Percentiles rank a stretch among this genome's conserved stretches.
Conservation (phyloP, 2,797 vertebrate genomes). For the Tarsius wallacei region DNA sequence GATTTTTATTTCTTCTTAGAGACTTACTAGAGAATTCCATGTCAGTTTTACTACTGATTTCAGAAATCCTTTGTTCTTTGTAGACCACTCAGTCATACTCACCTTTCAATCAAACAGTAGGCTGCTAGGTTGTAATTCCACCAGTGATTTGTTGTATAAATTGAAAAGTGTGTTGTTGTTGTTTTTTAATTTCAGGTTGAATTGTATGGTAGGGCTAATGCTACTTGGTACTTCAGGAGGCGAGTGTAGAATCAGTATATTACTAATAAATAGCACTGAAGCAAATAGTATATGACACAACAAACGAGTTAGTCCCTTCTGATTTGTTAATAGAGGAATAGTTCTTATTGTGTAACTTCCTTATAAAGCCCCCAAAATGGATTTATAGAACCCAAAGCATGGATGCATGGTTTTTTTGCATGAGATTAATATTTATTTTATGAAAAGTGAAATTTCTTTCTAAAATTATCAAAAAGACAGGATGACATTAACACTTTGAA, state of each 20-base stretch:
- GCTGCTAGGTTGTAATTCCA: background rate
- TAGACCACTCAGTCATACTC: background rate
- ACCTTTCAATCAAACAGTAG: background rate
- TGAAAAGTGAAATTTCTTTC: conserved; percentile 45
- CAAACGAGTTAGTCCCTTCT: conserved; percentile 2
- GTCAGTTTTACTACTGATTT: conserved; percentile 53
- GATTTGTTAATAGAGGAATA: conserved; percentile 43
- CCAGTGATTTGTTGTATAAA: background rate
- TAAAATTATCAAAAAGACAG: conserved; percentile 14
- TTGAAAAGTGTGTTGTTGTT: conserved; percentile 34
- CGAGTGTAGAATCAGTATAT: background rate
- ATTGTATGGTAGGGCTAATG: background rate
- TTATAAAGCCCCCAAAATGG: conserved; percentile 23
- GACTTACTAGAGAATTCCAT: background rate
- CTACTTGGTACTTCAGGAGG: background rate
- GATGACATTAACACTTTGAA: conserved; percentile 37
- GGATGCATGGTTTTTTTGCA: conserved; percentile 21
- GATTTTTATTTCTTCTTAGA: conserved; percentile 45
- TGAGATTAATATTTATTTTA: conserved; percentile 55
- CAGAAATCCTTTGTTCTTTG: conserved; percentile 13
- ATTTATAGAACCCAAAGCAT: background rate
- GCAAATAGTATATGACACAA: background rate
- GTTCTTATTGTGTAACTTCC: conserved; percentile 42
- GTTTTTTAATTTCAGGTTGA: background rate
- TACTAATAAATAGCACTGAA: conserved; percentile 34